Percentiles rank a stretch among this genome's conserved stretches.
phyloP scores from a whole-genome alignment of 2,113 vertebrate genomes.

The Nibea coibor region DNA sequence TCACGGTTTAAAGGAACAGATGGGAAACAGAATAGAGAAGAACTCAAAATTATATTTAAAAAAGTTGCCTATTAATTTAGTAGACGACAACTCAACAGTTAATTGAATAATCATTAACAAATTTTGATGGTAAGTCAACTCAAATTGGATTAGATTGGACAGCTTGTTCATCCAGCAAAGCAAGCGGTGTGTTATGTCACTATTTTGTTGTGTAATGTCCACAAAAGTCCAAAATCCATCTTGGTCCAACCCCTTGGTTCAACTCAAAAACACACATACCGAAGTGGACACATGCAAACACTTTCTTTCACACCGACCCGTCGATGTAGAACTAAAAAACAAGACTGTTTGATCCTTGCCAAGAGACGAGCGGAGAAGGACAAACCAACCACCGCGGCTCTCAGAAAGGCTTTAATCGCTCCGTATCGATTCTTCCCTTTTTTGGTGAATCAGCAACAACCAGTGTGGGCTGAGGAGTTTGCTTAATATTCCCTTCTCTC shows the following conservation, averaged over 20 bases:
- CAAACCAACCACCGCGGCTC: conserved; percentile 34
- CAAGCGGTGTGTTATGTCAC: background rate
- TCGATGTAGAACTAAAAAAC: conserved; percentile 20
- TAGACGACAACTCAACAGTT: no score
- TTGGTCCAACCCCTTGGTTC: background rate
- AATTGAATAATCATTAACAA: no score
- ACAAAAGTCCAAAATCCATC: conserved; percentile 10
- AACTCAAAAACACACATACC: conserved; percentile 8
- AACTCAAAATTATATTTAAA: no score
- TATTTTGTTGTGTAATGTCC: no score
- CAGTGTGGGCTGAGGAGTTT: conserved; percentile 58
- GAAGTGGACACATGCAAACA: conserved; percentile 3
- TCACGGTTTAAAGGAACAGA: background rate
- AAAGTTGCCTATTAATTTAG: no score
- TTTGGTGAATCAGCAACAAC: conserved; percentile 73
- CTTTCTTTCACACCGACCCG: background rate
- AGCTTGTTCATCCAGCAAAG: background rate
- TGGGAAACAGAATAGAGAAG: background rate
- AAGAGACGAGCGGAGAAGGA: conserved; percentile 37
- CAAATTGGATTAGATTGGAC: no score
- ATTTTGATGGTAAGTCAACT: no score
- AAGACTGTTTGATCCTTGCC: conserved; percentile 21
- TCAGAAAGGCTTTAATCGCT: conserved; percentile 57
- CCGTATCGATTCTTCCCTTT: conserved; percentile 63
- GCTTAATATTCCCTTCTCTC: conserved; percentile 67